These are phyloP conservation scores for Sapayoa aenigma DNA, from an alignment of 2,113 vertebrate species.

Conservation along the genomic window DNA sequence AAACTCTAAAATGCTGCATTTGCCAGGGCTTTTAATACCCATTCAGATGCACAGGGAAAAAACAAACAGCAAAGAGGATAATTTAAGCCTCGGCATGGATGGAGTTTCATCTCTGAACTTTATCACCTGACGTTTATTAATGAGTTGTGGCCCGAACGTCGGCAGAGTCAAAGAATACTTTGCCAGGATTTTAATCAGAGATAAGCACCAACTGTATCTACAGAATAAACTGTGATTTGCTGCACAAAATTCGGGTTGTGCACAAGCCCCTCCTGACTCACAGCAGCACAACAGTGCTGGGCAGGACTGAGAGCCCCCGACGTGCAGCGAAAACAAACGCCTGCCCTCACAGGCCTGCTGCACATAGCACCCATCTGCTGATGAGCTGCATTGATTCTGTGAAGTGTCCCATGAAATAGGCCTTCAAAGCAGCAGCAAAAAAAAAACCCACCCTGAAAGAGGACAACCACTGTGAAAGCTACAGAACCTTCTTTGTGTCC, in stretches of 20 bases:
- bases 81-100: conserved; percentile 54
- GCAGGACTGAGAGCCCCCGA: conserved; percentile 72
- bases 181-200: neutral
- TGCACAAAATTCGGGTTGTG: conserved; percentile 32
- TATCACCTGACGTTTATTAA: conserved; percentile 11
- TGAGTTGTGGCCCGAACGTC: neutral
- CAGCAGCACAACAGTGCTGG: conserved; percentile 62
- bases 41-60: conserved; percentile 16
- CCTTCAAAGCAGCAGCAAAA: conserved; percentile 77
- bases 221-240: neutral
- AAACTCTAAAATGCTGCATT: conserved; percentile 60
- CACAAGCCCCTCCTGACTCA: conserved; percentile 33
- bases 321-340: conserved; percentile 62
- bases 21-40: conserved; percentile 29
- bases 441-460: conserved; percentile 68
- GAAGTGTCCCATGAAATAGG: conserved; percentile 85
- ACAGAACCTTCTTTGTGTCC: conserved; percentile 84
- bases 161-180: neutral
- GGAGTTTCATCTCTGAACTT: conserved; percentile 26
- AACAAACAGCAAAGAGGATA: conserved; percentile 58
- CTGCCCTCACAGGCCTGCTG: conserved; percentile 65
- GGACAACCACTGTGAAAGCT: conserved; percentile 82
- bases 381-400: conserved; percentile 81
- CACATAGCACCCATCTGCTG: conserved; percentile 78
- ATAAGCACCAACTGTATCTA: neutral